These are phyloP conservation scores for Phallusia fumigata DNA, from an alignment of 23 tunicate genomes.

Conservation along the genomic window DNA sequence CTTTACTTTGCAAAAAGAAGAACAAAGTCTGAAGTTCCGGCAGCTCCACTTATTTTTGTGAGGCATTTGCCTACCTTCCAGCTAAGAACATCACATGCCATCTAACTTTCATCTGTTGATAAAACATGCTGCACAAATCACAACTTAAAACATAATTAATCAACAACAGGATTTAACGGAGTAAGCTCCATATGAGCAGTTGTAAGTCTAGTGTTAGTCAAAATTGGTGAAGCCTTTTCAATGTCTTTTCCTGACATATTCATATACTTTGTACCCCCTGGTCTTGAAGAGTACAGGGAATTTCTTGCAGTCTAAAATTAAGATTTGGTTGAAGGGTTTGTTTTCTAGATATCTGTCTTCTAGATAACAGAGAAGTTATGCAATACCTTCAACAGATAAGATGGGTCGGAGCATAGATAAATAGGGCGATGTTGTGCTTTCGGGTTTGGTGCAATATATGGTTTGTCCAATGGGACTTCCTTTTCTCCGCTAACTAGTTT, in stretches of 20 bases:
- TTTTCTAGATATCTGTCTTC: background rate
- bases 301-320: conserved; percentile 38
- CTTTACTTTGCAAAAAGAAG: conserved; percentile 19
- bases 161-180: background rate
- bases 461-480: background rate
- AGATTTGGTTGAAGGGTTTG: background rate
- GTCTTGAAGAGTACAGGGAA: conserved; percentile 8
- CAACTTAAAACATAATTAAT: background rate
- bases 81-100: conserved; percentile 26
- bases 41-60: background rate
- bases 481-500: background rate
- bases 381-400: conserved; percentile 6
- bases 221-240: background rate
- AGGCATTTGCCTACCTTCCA: conserved; percentile 27
- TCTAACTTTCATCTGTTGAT: conserved; percentile 28
- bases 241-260: background rate
- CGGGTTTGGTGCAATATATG: conserved; percentile 6
- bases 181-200: conserved; percentile 7
- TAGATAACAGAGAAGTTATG: background rate
- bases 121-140: background rate
- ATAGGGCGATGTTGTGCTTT: background rate
- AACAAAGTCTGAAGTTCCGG: conserved; percentile 22
- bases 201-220: background rate
- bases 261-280: background rate
- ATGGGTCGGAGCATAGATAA: conserved; percentile 18